Evolutionary conservation across 2,113 vertebrate species (phyloP).

Genomic region (Hassar affinis): DNA sequence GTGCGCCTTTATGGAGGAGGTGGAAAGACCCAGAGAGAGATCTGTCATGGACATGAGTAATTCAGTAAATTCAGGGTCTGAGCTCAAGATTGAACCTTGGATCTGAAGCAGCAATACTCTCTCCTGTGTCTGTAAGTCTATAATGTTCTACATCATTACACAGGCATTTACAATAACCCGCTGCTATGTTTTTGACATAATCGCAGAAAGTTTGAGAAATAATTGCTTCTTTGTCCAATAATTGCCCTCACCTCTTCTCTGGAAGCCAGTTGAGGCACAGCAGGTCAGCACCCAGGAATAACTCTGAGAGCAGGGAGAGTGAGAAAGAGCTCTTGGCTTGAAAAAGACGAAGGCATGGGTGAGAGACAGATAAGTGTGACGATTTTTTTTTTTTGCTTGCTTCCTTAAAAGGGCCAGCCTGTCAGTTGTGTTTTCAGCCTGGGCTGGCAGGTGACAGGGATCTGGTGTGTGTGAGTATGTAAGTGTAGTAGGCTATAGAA

Average conservation of each 20-base stretch:
- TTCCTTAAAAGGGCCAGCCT: slow-evolving; percentile 70
- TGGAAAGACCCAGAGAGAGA: not conserved
- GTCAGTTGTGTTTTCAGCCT: slow-evolving; percentile 59
- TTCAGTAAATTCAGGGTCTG: not conserved
- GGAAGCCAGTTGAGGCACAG: not conserved
- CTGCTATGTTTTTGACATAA: not conserved
- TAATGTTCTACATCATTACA: not conserved
- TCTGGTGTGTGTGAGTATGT: slow-evolving; percentile 17
- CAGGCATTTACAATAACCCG: not conserved
- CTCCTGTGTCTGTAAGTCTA: not conserved
- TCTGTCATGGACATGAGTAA: not conserved
- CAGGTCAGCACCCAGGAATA: slow-evolving; percentile 16
- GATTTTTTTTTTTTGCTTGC: slow-evolving; percentile 14
- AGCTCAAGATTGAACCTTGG: not conserved
- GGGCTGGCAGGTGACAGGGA: slow-evolving; percentile 50
- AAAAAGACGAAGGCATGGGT: not conserved
- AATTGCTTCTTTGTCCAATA: not conserved
- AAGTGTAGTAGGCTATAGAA: slow-evolving; percentile 18
- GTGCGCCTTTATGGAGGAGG: not conserved
- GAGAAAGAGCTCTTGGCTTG: not conserved
- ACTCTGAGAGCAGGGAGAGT: slow-evolving; percentile 6
- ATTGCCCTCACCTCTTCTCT: not conserved
- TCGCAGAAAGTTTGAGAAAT: slow-evolving; percentile 11
- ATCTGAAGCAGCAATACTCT: not conserved
- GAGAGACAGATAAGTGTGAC: slow-evolving; percentile 51